Evolutionary conservation across 2,113 vertebrate genomes (phyloP), one percentile per base, ranked within the genome.

Genomic region (Paraplagusia blochii): DNA sequence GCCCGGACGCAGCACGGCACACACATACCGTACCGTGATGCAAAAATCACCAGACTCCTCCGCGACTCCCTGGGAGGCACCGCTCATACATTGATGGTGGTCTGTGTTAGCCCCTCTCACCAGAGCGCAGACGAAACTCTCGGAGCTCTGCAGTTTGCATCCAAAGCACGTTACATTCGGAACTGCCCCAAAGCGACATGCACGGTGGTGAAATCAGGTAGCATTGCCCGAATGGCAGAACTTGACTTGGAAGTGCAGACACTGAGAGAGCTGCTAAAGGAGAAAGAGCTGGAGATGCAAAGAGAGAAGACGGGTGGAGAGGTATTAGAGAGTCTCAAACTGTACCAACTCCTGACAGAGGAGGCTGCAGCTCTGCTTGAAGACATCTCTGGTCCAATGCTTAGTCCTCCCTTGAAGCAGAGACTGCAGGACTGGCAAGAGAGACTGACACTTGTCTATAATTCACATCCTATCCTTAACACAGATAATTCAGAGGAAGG

Each of bases 21-120:
- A 1, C 90, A 96, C 57, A 82, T 98, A 63, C 95, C 94, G 0
- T 98, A 94, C 40, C 90, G 94, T 6, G 91, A 94, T 72, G 88
- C 95, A 65, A 98, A 98, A 88, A 93, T 98, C 45, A 97, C 95
- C 38, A 93, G 93, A 17, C 91, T 98, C 66, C 90, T 98, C 51
- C 93, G 94, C 40, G 95, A 96, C 36, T 93, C 95, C 0, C 76
- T 97, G 49, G 95, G 94, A 72, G 94, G 95, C 62, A 94, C 89
- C n/a, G 91, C 95, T 33, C 95, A 92, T 68, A 95, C 94, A 0
- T 83, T 96, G 54, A 94, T 98, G 91, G 89, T 98, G 85, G 90
- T 93, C 0, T 98, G 95, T 52, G 89, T 98, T 33, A 96, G 92
- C 83, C 94, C 95, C 18, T 94, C 93, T 2, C 84, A 92, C 58